phyloP scores from a whole-genome alignment of 2,888 invertebrate species.

The Rugalucina vietnamica region DNA sequence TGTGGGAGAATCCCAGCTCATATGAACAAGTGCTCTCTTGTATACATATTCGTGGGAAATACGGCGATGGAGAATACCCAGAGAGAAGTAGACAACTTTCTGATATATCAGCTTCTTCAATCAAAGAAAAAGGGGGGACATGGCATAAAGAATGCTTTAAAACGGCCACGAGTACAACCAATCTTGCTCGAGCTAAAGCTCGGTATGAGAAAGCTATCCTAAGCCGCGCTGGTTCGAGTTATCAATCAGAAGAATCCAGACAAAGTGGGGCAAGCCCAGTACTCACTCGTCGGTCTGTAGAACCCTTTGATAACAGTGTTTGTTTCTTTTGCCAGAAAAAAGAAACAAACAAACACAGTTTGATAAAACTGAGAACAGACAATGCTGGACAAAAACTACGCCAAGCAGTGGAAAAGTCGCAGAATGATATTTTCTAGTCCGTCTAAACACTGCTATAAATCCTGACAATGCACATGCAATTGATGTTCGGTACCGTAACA shows the following conservation, averaged over 20 bases:
- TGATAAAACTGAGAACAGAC: not conserved
- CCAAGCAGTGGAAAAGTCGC: too few relatives aligned
- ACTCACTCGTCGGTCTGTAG: not conserved
- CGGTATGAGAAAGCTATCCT: not conserved
- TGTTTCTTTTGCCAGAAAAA: not conserved
- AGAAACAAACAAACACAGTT: not conserved
- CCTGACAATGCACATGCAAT: too few relatives aligned
- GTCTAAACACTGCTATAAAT: too few relatives aligned
- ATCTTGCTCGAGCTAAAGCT: not conserved
- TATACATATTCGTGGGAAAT: too few relatives aligned
- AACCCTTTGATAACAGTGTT: not conserved
- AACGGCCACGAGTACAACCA: not conserved
- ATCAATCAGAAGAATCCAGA: not conserved
- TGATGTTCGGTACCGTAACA: too few relatives aligned
- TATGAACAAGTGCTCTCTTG: too few relatives aligned
- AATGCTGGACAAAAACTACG: not conserved
- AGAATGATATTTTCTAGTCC: too few relatives aligned
- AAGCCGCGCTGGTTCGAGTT: not conserved
- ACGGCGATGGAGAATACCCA: too few relatives aligned
- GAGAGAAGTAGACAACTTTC: too few relatives aligned
- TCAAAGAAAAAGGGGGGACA: too few relatives aligned
- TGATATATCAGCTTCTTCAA: too few relatives aligned
- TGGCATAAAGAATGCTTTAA: not conserved
- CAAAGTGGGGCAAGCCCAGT: not conserved
- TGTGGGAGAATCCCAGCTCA: too few relatives aligned